Evolutionary conservation across 2,888 invertebrate species (phyloP), one percentile per base, ranked within the genome.

Genomic region (Sesamia inferens): DNA sequence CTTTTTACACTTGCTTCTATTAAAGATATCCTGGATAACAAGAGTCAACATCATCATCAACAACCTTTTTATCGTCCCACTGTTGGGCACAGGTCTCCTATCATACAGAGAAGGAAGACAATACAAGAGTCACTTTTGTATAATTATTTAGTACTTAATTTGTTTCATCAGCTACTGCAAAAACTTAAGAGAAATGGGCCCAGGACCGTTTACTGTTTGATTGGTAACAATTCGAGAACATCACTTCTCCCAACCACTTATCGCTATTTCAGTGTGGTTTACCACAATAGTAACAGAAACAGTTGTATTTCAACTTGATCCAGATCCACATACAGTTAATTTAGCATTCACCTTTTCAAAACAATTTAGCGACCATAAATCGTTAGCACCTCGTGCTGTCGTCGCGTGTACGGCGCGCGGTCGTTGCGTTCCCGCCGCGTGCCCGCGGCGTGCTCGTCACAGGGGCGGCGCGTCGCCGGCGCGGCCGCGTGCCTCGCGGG

Each of bases 311-410:
- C 82, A 81, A 83, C 74, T 86, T 83, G 83, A 86, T 83, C 82
- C 78, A 85, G 84, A 80, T 85, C 72, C 76, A 82, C 69, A 67
- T 73, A 75, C 71, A 73, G 78, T 86, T 85, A 88, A 89, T 88
- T 88, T 90, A 92, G 89, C 84, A 86, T 85, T 94, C 93, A 94
- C 94, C 94, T 94, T 94, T 94, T 83, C 84, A 82, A 88, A 93
- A 92, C 91, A 91, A 93, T 93, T 92, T 91, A 88, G 87, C 87
- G 84, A 88, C 90, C 83, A 94, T 94, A 93, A 94, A 93, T 93
- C 90, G 91, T 84, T 90, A 87, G 85, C 91, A 90, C 89, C 89
- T 90, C 85, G 84, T 68, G 84, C 90, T 93, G 93, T 92, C 93
- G 90, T 89, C 92, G 89, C 86, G 87, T 86, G 85, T 85, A 63